phyloP scores from a whole-genome alignment of 2,888 invertebrate genomes.

The Mythimna albipuncta region DNA sequence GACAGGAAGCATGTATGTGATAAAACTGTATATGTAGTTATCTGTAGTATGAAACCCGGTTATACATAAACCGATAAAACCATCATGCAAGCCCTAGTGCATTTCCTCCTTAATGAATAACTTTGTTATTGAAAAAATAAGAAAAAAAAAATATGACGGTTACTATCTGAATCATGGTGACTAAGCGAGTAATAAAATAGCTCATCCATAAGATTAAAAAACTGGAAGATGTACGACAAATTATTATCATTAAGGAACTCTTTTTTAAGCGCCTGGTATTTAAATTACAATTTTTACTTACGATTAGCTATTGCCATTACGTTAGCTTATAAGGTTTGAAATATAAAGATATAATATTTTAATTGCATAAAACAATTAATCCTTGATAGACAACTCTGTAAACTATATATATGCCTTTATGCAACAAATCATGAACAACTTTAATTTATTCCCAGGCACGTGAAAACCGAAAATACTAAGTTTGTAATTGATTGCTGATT shows the following conservation, averaged over 20 bases:
- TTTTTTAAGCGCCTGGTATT: not conserved
- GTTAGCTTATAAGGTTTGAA: not conserved
- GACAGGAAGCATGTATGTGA: too few species aligned
- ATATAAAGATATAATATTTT: too few species aligned
- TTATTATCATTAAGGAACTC: slow-evolving; percentile 5
- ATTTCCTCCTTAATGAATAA: not conserved
- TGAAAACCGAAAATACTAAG: too few species aligned
- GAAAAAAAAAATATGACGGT: slow-evolving; percentile 3
- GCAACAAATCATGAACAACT: too few species aligned
- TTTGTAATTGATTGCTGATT: too few species aligned
- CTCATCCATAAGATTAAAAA: slow-evolving; percentile 10
- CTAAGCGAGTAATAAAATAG: not conserved
- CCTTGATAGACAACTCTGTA: not conserved
- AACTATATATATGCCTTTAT: too few species aligned
- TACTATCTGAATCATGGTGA: slow-evolving; percentile 31
- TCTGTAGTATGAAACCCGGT: too few species aligned
- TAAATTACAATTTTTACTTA: slow-evolving; percentile 16
- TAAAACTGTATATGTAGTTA: too few species aligned
- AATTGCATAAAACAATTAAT: too few species aligned
- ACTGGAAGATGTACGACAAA: not conserved
- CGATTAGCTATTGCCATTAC: not conserved
- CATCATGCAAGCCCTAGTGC: too few species aligned
- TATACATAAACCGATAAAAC: too few species aligned
- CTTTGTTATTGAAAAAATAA: slow-evolving; percentile 9
- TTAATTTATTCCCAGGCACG: too few species aligned